Evolutionary conservation across 1,140 invertebrate genomes (phyloP), one percentile per base, ranked within the genome.

Genomic region (Musca vetustissima): DNA sequence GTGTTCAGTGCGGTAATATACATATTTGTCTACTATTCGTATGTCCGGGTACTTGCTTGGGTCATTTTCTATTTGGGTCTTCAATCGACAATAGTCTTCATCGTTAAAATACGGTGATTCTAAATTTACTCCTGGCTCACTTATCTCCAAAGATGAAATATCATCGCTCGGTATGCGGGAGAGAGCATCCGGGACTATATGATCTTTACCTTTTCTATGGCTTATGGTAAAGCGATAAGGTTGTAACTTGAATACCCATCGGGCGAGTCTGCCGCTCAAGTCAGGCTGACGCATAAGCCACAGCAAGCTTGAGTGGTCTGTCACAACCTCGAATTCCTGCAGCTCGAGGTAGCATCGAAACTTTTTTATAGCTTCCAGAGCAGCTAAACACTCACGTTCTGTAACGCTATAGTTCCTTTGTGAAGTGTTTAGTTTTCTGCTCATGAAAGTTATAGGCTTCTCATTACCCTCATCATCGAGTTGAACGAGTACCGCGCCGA

Each of bases 321-420:
- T 76, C 13, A 84, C 69, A 0, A 86, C 78, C 4, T 52, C 75
- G 67, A 86, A 85, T 6, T 70, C 71, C 19, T 71, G 67, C 76
- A 70, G 77, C 25, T 83, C 76, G 24, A 86, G 36, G 49, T 84
- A 87, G 4, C 76, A 72, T 25, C 76, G 52, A 69, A 85, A 85
- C 57, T 84, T 75, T 32, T 66, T 57, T 13, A 71, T 69, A 2
- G 65, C 71, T 36, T 49, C 64, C 22, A 72, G 32, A 14, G 59
- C 69, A 4, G 69, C 69, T 24, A 70, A 61, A 49, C 66, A 70
- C 21, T 67, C 68, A 13, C 65, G 52, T 50, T 69, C 65, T 8
- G 70, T 69, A 0, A 69, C 70, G 11, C 53, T 71, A 24, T 67
- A 69, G 49, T 71, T 71, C 2, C 64, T 24, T 64, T 64, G 64